Evolutionary conservation across 2,113 vertebrate genomes (phyloP).

Genomic region (Ammodytes dubius): DNA sequence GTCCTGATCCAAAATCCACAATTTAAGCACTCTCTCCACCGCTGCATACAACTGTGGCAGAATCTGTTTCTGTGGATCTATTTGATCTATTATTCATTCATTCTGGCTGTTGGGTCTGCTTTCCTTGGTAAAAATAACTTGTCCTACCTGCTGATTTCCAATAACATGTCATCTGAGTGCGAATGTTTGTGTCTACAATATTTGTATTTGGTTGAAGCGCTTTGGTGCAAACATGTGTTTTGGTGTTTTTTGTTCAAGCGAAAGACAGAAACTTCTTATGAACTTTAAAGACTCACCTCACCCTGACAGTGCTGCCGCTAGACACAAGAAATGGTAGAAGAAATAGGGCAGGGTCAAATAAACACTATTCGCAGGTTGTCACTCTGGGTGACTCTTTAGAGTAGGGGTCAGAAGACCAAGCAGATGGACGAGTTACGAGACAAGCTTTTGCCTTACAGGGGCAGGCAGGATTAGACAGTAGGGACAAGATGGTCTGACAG

Average conservation of each 20-base stretch:
- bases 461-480: constrained; percentile 53
- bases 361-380: constrained; percentile 9
- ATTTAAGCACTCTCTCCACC: too few species aligned
- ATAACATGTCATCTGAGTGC: background rate
- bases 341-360: background rate
- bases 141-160: constrained; percentile 2
- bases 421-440: constrained; percentile 54
- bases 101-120: constrained; percentile 23
- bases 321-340: background rate
- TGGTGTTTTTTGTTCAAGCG: background rate
- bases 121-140: constrained; percentile 24
- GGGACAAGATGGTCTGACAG: constrained; percentile 46
- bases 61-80: constrained; percentile 12
- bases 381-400: constrained; percentile 40
- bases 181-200: background rate
- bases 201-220: background rate
- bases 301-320: constrained; percentile 8
- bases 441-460: constrained; percentile 39
- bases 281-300: background rate
- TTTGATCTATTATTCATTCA: constrained; percentile 53
- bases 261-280: constrained; percentile 7
- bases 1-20: too few species aligned
- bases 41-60: background rate
- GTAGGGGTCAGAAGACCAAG: constrained; percentile 52
- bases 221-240: background rate